These are phyloP conservation scores for Pseudococcus longispinus DNA, from an alignment of 2,888 invertebrate genomes.

Conservation along the genomic window DNA sequence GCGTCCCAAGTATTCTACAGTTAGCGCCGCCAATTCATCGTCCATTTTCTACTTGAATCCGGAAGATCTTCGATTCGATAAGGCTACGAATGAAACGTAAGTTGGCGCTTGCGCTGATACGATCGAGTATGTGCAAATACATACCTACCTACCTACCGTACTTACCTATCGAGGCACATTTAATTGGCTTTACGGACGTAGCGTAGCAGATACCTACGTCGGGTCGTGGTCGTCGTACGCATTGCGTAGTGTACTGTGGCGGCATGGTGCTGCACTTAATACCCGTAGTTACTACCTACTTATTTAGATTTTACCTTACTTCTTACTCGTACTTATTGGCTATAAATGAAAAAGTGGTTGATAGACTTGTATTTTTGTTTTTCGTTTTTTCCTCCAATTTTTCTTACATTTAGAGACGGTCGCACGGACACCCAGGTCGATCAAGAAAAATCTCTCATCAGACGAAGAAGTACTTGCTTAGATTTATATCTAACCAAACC, in stretches of 20 bases:
- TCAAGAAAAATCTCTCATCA: background rate
- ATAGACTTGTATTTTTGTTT: too few relatives aligned
- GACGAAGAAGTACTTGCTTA: conserved; percentile 59
- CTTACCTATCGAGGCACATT: too few relatives aligned
- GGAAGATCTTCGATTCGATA: conserved; percentile 11
- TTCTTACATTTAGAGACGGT: background rate
- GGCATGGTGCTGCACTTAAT: too few relatives aligned
- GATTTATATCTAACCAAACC: conserved; percentile 59
- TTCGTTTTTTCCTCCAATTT: too few relatives aligned
- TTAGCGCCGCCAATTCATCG: conserved; percentile 38
- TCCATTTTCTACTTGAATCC: conserved; percentile 59
- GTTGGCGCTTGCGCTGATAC: background rate
- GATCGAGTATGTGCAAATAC: background rate
- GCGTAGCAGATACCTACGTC: too few relatives aligned
- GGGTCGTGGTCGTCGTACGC: too few relatives aligned
- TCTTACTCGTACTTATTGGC: too few relatives aligned
- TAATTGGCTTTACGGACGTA: too few relatives aligned
- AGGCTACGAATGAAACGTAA: conserved; percentile 2
- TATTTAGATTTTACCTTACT: too few relatives aligned
- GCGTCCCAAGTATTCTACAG: conserved; percentile 25
- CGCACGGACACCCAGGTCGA: background rate
- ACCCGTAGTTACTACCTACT: too few relatives aligned
- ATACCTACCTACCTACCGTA: background rate
- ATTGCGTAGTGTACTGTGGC: too few relatives aligned
- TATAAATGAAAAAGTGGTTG: too few relatives aligned